Base-by-base conservation (phyloP, 2,797 vertebrate species). In the Odontamblyopus lacepedii region DNA sequence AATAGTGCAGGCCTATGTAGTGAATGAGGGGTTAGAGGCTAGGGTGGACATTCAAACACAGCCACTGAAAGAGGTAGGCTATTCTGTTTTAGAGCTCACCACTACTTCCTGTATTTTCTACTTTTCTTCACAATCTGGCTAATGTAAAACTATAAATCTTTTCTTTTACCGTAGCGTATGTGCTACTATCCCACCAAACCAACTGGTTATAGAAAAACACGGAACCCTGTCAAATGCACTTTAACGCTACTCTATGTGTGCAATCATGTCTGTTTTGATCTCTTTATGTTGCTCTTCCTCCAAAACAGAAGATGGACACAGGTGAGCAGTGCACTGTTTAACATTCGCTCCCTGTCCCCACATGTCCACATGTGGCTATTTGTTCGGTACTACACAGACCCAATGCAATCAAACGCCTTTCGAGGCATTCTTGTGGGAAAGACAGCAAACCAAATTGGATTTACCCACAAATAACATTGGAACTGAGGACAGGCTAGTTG, bases 381-480 rank as follows among this genome's bases (percentile, higher is more conserved):
- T 88, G 86, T 76, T 82, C 78, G 83, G 73, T 75, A 83, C 66
- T 67, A 88, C 82, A 84, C 71, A 59, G 77, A 86, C 73, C 70
- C 81, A 85, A 88, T 82, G 75, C 78, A 92, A 87, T 89, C 84
- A 88, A 84, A 88, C 23, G 69, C 73, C 74, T 74, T 78, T 80
- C 63, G 73, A 70, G 27, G 67, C 63, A 29, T 71, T 88, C 84
- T 85, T 83, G 72, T 62, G 85, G 77, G 81, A 84, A 50, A 75
- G 71, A 80, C 78, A 76, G 74, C 74, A 82, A 44, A 79, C 75
- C 65, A 83, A 91, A 91, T 90, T 89, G 84, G 86, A 90, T 90
- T 84, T 78, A 84, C 78, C 81, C 78, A 79, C 82, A 85, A 85
- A 87, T 83, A 88, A 84, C 82, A 85, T 89, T 89, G 90, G 80